Conservation (phyloP, 2,113 vertebrate genomes). For the Indicator indicator region DNA sequence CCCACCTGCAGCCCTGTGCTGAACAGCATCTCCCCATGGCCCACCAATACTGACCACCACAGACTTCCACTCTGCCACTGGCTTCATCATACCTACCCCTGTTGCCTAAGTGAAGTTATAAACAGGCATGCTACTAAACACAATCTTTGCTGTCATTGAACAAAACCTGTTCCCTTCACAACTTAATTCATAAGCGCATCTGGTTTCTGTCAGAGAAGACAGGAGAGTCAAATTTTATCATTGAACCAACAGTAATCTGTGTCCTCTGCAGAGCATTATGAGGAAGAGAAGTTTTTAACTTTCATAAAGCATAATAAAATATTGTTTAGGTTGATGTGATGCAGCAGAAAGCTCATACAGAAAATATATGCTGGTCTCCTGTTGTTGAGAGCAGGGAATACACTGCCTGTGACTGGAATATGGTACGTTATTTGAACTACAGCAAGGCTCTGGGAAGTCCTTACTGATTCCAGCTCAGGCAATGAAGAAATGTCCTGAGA, state of each 20-base stretch:
- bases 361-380: neutral
- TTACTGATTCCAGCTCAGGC: neutral
- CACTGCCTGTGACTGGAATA: constrained; percentile 63
- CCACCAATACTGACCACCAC: accelerated
- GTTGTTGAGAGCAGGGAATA: constrained; percentile 28
- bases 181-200: neutral
- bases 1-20: neutral
- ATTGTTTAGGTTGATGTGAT: constrained; percentile 59
- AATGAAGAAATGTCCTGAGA: constrained; percentile 47
- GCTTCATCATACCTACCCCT: neutral
- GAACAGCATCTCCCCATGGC: neutral
- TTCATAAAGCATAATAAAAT: constrained; percentile 71
- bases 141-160: neutral
- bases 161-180: neutral
- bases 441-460: constrained; percentile 10
- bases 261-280: neutral
- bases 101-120: no score
- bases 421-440: neutral
- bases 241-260: neutral
- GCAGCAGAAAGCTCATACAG: constrained; percentile 3
- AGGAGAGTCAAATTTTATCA: constrained; percentile 7
- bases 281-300: constrained; percentile 58
- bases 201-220: neutral
- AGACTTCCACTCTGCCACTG: neutral
- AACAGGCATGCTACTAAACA: accelerated